phyloP scores from a whole-genome alignment of 1,140 invertebrate genomes.

The Phymastichus coffea region DNA sequence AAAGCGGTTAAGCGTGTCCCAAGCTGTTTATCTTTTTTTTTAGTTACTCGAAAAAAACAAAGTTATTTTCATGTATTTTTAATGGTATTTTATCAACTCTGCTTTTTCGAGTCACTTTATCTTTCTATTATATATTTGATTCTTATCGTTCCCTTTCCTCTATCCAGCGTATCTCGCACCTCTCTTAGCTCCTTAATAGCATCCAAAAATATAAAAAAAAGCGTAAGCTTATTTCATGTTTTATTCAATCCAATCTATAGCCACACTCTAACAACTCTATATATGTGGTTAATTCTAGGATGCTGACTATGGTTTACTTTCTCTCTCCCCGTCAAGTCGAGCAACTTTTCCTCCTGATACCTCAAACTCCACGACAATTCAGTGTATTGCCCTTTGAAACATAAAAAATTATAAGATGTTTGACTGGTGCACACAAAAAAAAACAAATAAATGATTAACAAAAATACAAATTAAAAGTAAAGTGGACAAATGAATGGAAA shows the following conservation, averaged over 20 bases:
- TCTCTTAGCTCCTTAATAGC: slow-evolving; percentile 26
- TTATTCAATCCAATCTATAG: slow-evolving; percentile 9
- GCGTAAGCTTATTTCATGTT: neutral
- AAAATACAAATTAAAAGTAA: slow-evolving; percentile 14
- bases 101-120: neutral
- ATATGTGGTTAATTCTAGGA: too few species aligned
- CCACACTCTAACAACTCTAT: neutral
- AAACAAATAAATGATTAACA: slow-evolving; percentile 6
- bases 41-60: too few species aligned
- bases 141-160: slow-evolving; percentile 16
- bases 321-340: too few species aligned
- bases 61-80: too few species aligned
- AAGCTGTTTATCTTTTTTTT: slow-evolving; percentile 2
- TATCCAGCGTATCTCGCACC: slow-evolving; percentile 22
- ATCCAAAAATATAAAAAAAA: slow-evolving; percentile 24
- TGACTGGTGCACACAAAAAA: neutral
- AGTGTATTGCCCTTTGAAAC: neutral
- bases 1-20: neutral
- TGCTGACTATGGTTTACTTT: too few species aligned
- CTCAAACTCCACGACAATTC: slow-evolving; percentile 6
- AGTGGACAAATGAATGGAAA: too few species aligned
- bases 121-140: neutral
- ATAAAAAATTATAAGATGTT: neutral
- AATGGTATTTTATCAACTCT: too few species aligned
- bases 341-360: slow-evolving; percentile 46